These are phyloP conservation scores for Tringa solitaria DNA, from an alignment of 2,113 vertebrate genomes.

Conservation along the genomic window DNA sequence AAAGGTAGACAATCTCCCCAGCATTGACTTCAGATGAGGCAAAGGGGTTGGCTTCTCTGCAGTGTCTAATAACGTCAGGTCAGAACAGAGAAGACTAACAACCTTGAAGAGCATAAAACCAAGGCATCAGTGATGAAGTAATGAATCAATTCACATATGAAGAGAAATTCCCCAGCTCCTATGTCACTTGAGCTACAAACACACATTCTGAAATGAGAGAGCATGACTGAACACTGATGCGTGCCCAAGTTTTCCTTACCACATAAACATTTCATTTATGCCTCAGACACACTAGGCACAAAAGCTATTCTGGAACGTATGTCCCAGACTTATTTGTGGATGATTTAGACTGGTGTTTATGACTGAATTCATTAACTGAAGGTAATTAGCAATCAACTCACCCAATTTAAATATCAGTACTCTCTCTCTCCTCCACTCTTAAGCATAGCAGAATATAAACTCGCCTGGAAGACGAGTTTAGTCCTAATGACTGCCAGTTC, in stretches of 20 bases:
- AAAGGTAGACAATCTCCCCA: neutral
- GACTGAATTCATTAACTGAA: neutral
- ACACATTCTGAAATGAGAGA: neutral
- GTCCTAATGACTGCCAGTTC: constrained; percentile 17
- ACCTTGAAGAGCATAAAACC: neutral
- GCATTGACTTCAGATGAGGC: neutral
- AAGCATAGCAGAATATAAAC: neutral
- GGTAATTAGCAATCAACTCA: constrained; percentile 2
- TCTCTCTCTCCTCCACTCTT: neutral
- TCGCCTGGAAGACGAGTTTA: neutral
- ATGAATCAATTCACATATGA: neutral
- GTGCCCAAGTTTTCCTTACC: neutral
- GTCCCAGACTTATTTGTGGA: neutral
- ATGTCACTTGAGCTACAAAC: neutral
- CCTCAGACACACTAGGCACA: neutral
- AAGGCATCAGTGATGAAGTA: neutral
- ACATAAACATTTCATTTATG: neutral
- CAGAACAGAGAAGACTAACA: neutral
- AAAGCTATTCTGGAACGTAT: neutral
- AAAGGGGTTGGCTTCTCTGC: neutral
- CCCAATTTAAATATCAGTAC: neutral
- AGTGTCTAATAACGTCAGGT: neutral
- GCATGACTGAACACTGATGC: neutral
- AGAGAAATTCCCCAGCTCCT: neutral
- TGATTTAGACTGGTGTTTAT: neutral